Percentiles rank a stretch among this genome's conserved stretches.
phyloP scores from a whole-genome alignment of 2,888 invertebrate species.

The Heliconius erato region DNA sequence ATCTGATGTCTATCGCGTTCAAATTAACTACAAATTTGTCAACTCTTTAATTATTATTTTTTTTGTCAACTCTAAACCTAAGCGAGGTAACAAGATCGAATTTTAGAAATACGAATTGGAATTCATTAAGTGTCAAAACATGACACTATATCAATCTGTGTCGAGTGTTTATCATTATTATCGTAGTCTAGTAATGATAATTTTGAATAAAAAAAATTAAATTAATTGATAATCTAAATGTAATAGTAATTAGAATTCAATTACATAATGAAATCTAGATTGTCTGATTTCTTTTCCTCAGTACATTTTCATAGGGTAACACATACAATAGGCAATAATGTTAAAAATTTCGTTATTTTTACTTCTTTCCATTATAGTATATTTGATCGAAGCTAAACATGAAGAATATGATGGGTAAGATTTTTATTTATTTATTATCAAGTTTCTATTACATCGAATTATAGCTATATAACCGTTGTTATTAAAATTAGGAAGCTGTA shows the following conservation, averaged over 20 bases:
- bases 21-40: too few relatives aligned
- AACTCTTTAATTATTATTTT: too few relatives aligned
- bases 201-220: neutral
- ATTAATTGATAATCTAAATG: neutral
- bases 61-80: too few relatives aligned
- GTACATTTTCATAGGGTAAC: neutral
- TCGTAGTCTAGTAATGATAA: neutral
- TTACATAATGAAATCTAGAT: neutral
- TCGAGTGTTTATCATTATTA: constrained; percentile 1
- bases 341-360: constrained; percentile 56
- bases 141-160: neutral
- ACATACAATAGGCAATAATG: constrained; percentile 47
- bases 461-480: too few relatives aligned
- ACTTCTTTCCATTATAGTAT: constrained; percentile 52
- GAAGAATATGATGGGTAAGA: constrained; percentile 73
- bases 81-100: too few relatives aligned
- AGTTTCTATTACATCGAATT: too few relatives aligned
- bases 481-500: too few relatives aligned
- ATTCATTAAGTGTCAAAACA: too few relatives aligned
- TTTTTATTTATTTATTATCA: neutral
- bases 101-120: too few relatives aligned
- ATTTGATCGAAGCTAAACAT: constrained; percentile 64
- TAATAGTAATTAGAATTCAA: neutral
- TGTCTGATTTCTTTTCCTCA: neutral
- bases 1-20: too few relatives aligned